Percentiles rank a stretch among this genome's conserved stretches.
phyloP scores from a whole-genome alignment of 2,888 invertebrate species.

The Synanthedon formicaeformis region DNA sequence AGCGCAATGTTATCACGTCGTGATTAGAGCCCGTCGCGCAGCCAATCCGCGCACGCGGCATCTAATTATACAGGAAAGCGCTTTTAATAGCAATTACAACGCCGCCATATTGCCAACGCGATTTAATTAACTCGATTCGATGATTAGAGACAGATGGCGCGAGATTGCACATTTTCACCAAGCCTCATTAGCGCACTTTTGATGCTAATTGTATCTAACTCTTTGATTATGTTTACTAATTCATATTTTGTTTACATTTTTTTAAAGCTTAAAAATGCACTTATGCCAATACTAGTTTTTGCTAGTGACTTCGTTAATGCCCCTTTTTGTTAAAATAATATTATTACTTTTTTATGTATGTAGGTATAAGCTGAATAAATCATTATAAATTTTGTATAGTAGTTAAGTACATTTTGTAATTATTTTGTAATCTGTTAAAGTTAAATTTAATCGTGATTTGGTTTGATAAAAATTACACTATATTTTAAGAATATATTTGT shows the following conservation, averaged over 20 bases:
- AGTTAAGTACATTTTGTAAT: no score
- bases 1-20: slow-evolving; percentile 64
- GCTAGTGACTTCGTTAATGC: no score
- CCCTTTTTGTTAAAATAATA: no score
- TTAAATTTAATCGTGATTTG: no score
- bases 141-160: slow-evolving; percentile 68
- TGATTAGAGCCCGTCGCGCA: slow-evolving; percentile 54
- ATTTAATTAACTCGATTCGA: slow-evolving; percentile 69
- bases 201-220: not conserved
- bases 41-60: slow-evolving; percentile 55
- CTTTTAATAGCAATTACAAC: slow-evolving; percentile 69
- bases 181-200: slow-evolving; percentile 47
- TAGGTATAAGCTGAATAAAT: no score
- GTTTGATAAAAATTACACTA: no score
- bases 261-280: not conserved
- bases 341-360: no score
- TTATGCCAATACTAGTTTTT: no score
- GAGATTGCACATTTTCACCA: slow-evolving; percentile 49
- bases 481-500: no score
- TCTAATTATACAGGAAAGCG: slow-evolving; percentile 67
- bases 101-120: slow-evolving; percentile 66
- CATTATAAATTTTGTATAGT: no score
- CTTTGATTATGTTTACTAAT: not conserved
- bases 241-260: not conserved
- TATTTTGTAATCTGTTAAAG: no score